These are phyloP conservation scores for Mus pahari DNA, from an alignment of 2,113 vertebrate species.

Conservation along the genomic window DNA sequence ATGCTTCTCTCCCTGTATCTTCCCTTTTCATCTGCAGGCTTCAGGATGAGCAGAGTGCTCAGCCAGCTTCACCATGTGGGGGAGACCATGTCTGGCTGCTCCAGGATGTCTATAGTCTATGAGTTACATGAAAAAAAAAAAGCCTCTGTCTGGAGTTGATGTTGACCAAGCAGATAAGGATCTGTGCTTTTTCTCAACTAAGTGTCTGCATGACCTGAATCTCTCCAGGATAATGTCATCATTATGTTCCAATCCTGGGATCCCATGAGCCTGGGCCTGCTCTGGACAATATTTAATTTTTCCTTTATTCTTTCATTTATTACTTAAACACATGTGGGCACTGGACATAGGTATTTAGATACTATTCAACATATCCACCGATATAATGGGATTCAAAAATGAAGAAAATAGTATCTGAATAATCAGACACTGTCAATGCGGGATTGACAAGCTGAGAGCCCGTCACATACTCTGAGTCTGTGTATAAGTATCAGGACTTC, in stretches of 20 bases:
- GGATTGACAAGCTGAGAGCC: background rate
- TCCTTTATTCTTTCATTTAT: background rate
- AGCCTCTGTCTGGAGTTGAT: background rate
- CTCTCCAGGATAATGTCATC: background rate
- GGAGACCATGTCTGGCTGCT: background rate
- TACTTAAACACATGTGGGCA: background rate
- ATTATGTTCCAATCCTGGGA: background rate
- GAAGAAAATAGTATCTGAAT: background rate
- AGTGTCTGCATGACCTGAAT: background rate
- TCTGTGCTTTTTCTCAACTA: background rate
- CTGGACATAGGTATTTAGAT: background rate
- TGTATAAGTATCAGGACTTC: background rate
- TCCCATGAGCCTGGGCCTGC: background rate
- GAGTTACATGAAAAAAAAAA: background rate
- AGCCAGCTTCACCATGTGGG: background rate
- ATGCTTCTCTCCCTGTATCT: background rate
- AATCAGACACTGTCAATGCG: background rate
- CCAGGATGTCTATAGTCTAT: background rate
- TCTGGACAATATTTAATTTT: background rate
- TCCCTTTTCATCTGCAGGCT: background rate
- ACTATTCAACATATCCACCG: background rate
- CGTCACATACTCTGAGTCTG: background rate
- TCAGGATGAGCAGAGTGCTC: background rate
- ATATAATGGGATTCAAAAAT: background rate
- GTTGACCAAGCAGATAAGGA: background rate